These are phyloP conservation scores for Ptychadena robeensis DNA, from an alignment of 2,797 vertebrate species.

Conservation along the genomic window DNA sequence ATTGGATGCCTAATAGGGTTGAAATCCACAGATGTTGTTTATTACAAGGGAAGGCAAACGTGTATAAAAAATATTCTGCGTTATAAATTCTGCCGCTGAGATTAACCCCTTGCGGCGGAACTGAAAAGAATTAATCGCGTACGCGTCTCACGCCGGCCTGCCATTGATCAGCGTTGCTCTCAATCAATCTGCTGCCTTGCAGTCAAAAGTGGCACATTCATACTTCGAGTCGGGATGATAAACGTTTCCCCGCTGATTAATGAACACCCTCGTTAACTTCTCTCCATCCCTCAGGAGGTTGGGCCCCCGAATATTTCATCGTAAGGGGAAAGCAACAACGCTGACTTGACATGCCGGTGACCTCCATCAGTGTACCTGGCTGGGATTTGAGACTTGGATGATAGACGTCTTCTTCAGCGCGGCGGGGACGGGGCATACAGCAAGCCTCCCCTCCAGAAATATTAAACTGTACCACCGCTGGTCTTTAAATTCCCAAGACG, in stretches of 20 bases:
- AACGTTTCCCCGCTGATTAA: constrained; percentile 51
- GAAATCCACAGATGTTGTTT: too few relatives aligned
- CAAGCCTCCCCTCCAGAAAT: not conserved
- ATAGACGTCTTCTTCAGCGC: not conserved
- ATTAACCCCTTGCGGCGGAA: constrained; percentile 14
- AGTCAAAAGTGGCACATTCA: constrained; percentile 41
- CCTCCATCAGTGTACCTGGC: constrained; percentile 4
- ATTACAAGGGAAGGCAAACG: not conserved
- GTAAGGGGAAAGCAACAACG: constrained; percentile 26
- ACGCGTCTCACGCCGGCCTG: constrained; percentile 10
- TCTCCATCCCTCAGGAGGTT: constrained; percentile 35
- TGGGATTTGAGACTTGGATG: constrained; percentile 6
- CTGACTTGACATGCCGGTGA: constrained; percentile 29
- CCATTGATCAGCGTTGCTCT: constrained; percentile 44
- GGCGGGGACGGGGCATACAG: not conserved
- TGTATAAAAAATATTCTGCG: not conserved
- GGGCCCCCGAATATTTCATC: constrained; percentile 43
- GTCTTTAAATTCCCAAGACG: too few relatives aligned
- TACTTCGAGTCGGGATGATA: constrained; percentile 49
- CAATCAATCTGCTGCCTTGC: constrained; percentile 53
- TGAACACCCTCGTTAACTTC: constrained; percentile 54
- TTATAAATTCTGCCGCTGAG: not conserved
- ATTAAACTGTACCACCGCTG: too few relatives aligned
- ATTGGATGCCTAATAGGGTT: too few relatives aligned
- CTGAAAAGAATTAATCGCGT: not conserved